Base-by-base conservation (phyloP, 1,140 invertebrate genomes). In the Trichonephila clavipes region DNA sequence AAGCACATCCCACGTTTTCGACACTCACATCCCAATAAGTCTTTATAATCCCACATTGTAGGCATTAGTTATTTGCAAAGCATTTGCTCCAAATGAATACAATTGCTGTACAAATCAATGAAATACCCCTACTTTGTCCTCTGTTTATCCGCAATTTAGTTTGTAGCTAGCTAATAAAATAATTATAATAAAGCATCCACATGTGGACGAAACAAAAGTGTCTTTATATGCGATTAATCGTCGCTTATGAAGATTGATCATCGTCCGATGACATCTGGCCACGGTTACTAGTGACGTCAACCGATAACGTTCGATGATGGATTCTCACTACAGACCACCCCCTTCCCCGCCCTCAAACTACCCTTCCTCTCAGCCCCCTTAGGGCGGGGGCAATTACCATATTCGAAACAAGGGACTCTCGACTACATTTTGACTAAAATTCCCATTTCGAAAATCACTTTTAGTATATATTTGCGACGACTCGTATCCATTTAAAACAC, bases 251-350 rank as follows among this genome's bases (percentile, higher is more conserved):
- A 92, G 91, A 92, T 92, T 92, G 91, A 92, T 92, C 81, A 82
- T 51, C 44, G 21, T 16, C 72, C 62, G 90, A 91, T 91, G 90
- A 83, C 90, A 91, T 91, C 91, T 92, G 91, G 83, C 62, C 62
- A 69, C 64, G 34, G 83, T 83, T 87, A 64, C 82, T 62, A 87
- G 40, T 92, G 91, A 92, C 91, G 82, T 92, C 83, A 92, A 69
- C 91, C 83, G 91, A 92, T 92, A 92, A 87, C 61, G 91, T 92
- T 92, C 83, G 62, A 92, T 92, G 91, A 92, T 92, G 83, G 91
- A 92, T 92, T 87, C 91, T n/a, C n/a, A n/a, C 24, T 83, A 87
- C 34, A 72, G 83, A 21, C 44, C 21, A 6, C 83, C 62, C n/a
- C 34, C 59, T 59, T 61, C 58, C 24, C 58, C 28, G 16, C 85